Evolutionary conservation across 37 sponge, comb jelly and placozoan species (phyloP).

Genomic region (Halichondria panicea): DNA sequence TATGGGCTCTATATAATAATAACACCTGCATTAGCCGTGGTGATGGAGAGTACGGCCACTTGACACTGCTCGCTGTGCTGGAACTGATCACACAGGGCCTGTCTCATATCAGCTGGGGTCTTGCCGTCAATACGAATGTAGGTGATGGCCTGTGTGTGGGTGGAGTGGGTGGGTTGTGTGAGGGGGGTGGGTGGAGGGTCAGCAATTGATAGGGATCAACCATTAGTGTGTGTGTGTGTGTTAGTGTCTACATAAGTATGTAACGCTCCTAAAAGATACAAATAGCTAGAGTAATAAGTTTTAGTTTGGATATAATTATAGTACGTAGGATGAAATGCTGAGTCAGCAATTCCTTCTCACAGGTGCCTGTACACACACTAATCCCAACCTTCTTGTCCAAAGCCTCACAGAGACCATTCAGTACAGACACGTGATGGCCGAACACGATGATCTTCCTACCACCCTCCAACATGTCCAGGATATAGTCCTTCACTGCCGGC

Average conservation of each 20-base stretch:
- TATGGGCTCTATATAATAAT: neutral
- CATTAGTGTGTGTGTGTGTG: no score
- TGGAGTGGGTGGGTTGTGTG: no score
- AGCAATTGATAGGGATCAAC: no score
- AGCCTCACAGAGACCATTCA: slow-evolving; percentile 59
- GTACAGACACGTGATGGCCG: slow-evolving; percentile 79
- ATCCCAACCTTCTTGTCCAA: slow-evolving; percentile 37
- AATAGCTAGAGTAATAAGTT: no score
- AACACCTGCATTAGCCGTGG: slow-evolving; percentile 81
- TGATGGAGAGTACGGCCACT: slow-evolving; percentile 90
- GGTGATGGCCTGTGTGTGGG: no score
- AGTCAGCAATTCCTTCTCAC: no score
- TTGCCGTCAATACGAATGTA: slow-evolving; percentile 86
- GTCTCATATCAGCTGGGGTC: slow-evolving; percentile 73
- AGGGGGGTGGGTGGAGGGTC: no score
- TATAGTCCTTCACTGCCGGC: slow-evolving; percentile 77
- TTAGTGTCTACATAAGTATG: no score
- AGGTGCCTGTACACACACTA: no score
- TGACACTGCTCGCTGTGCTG: slow-evolving; percentile 74
- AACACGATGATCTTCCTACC: slow-evolving; percentile 88
- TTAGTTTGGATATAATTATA: no score
- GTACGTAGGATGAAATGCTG: no score
- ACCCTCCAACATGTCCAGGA: slow-evolving; percentile 77
- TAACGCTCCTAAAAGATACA: slow-evolving; percentile 61
- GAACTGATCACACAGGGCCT: slow-evolving; percentile 79